Percentiles rank a stretch among this genome's conserved stretches.
phyloP scores from a whole-genome alignment of 2,113 vertebrate genomes.

The Bambusicola thoracicus region DNA sequence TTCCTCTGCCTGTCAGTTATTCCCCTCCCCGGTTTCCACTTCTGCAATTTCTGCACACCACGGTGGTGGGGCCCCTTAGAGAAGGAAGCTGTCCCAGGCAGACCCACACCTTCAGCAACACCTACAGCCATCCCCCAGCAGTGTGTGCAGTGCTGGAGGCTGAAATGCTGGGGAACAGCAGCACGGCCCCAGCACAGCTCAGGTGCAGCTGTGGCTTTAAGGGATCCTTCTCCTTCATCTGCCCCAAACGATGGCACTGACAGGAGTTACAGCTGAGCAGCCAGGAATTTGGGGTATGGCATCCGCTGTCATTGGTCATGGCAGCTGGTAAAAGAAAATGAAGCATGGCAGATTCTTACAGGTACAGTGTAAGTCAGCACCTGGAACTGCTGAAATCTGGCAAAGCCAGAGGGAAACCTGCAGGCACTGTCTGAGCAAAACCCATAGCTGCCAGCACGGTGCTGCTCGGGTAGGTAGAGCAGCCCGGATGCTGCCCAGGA shows the following conservation, averaged over 20 bases:
- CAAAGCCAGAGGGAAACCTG: not conserved
- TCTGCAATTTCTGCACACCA: conserved; percentile 39
- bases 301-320: rapidly evolving
- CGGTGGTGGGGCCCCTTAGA: not conserved
- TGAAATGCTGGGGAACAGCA: not conserved
- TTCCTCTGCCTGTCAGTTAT: not conserved
- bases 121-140: rapidly evolving
- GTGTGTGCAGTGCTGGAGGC: not conserved
- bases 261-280: not conserved
- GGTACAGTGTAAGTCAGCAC: not conserved
- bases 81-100: not conserved
- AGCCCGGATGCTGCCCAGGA: not conserved
- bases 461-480: not conserved
- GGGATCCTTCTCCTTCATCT: not conserved
- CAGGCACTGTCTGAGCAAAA: not conserved
- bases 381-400: not conserved
- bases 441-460: rapidly evolving
- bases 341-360: not conserved
- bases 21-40: conserved; percentile 19
- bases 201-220: rapidly evolving
- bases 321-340: rapidly evolving
- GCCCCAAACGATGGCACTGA: rapidly evolving
- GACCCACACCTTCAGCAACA: not conserved
- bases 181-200: rapidly evolving
- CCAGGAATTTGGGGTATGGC: rapidly evolving